A percentile compares a stretch with the other conserved stretches of the same genome.
phyloP scores from a whole-genome alignment of 2,797 vertebrate species.

The Lacerta viridis region DNA sequence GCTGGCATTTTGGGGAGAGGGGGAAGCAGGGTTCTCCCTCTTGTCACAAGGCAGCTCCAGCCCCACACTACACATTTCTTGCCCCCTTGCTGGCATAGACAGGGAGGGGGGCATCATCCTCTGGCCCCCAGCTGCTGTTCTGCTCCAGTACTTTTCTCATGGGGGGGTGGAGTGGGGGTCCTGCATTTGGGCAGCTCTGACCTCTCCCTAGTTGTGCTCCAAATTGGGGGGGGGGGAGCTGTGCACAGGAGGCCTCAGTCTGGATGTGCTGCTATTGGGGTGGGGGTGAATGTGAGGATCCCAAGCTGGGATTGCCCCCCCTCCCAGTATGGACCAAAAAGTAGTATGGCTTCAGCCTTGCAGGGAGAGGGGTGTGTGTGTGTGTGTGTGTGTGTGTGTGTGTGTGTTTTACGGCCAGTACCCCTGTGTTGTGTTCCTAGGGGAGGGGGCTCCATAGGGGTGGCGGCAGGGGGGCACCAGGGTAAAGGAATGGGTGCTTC shows the following conservation, averaged over 20 bases:
- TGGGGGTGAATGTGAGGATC: neutral
- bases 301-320: neutral
- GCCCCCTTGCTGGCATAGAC: neutral
- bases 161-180: neutral
- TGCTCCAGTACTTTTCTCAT: too few relatives aligned
- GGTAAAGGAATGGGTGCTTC: conserved; percentile 26
- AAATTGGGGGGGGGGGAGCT: neutral
- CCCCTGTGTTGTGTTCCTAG: neutral
- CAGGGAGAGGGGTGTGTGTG: neutral
- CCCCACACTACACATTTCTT: neutral
- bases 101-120: neutral
- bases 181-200: neutral
- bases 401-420: neutral
- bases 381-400: neutral
- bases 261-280: neutral
- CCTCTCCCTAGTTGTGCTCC: neutral
- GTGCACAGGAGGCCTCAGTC: too few relatives aligned
- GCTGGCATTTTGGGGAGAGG: neutral
- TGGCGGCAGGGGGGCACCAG: conserved; percentile 42
- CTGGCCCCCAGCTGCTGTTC: neutral
- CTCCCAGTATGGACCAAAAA: conserved; percentile 64
- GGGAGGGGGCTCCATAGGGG: too few relatives aligned
- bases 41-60: too few relatives aligned
- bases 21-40: too few relatives aligned
- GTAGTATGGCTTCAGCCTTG: neutral